Conservation (phyloP, 2,888 invertebrate genomes). For the Patella pellucida region DNA sequence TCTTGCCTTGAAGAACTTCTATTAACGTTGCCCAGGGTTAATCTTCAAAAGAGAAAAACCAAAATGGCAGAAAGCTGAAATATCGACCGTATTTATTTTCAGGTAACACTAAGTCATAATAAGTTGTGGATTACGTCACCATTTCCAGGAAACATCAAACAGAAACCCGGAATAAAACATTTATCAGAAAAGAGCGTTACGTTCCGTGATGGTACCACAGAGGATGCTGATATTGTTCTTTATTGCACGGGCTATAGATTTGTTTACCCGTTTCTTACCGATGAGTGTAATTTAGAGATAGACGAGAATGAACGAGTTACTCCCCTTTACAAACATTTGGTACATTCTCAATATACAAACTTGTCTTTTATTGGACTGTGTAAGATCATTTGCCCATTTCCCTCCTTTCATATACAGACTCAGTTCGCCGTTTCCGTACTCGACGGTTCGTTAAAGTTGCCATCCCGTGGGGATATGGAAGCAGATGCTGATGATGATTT, state of each 20-base stretch:
- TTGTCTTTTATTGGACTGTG: conserved; percentile 88
- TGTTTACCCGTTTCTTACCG: conserved; percentile 82
- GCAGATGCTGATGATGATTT: conserved; percentile 79
- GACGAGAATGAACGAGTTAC: conserved; percentile 83
- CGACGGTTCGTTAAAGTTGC: conserved; percentile 77
- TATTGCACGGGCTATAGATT: conserved; percentile 85
- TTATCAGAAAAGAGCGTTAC: conserved; percentile 35
- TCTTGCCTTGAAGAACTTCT: no score
- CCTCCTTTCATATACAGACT: conserved; percentile 87
- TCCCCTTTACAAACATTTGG: conserved; percentile 87
- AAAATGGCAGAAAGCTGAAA: no score
- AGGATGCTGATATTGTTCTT: conserved; percentile 78
- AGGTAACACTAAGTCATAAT: conserved; percentile 67
- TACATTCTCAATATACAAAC: conserved; percentile 84
- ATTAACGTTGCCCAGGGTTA: no score
- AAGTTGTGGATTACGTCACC: conserved; percentile 39
- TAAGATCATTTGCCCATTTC: conserved; percentile 86
- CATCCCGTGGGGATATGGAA: conserved; percentile 78
- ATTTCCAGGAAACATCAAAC: conserved; percentile 59
- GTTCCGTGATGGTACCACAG: conserved; percentile 76
- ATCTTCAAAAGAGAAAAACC: no score
- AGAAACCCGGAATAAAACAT: conserved; percentile 56
- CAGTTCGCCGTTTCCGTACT: conserved; percentile 78
- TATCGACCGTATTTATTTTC: background rate
- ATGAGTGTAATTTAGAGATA: conserved; percentile 80